phyloP scores from a whole-genome alignment of 1,140 invertebrate genomes.

The Coptotermes formosanus region DNA sequence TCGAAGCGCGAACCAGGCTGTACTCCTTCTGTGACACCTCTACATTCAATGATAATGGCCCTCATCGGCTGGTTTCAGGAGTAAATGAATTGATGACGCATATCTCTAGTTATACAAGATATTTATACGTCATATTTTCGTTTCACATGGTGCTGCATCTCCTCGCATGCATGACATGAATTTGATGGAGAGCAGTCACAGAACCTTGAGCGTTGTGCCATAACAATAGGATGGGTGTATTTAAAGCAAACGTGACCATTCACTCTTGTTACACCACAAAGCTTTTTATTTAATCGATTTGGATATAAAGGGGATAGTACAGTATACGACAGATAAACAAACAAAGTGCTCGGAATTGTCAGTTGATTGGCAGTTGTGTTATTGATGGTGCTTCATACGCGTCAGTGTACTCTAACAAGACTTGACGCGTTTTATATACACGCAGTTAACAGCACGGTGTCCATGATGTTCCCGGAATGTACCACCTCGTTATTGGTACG shows the following conservation, averaged over 20 bases:
- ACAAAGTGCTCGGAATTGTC: background rate
- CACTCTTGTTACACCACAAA: background rate
- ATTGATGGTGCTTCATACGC: background rate
- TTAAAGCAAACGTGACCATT: background rate
- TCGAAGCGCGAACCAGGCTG: too few species aligned
- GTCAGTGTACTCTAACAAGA: background rate
- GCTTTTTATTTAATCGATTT: conserved; percentile 1
- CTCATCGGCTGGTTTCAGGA: too few species aligned
- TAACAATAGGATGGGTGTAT: background rate
- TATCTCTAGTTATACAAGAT: too few species aligned
- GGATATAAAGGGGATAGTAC: background rate
- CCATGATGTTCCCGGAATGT: background rate
- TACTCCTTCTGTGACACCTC: too few species aligned
- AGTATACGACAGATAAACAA: background rate
- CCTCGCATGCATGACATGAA: background rate
- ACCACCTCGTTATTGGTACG: too few species aligned
- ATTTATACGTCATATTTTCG: background rate
- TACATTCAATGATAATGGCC: too few species aligned
- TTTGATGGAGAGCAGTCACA: background rate
- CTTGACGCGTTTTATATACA: background rate
- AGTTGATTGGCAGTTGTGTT: conserved; percentile 12
- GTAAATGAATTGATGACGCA: too few species aligned
- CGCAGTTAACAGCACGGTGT: background rate
- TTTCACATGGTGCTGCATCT: background rate
- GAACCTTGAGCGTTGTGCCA: background rate